These are phyloP conservation scores for Plebejus argus DNA, from an alignment of 2,888 invertebrate species.

Conservation along the genomic window DNA sequence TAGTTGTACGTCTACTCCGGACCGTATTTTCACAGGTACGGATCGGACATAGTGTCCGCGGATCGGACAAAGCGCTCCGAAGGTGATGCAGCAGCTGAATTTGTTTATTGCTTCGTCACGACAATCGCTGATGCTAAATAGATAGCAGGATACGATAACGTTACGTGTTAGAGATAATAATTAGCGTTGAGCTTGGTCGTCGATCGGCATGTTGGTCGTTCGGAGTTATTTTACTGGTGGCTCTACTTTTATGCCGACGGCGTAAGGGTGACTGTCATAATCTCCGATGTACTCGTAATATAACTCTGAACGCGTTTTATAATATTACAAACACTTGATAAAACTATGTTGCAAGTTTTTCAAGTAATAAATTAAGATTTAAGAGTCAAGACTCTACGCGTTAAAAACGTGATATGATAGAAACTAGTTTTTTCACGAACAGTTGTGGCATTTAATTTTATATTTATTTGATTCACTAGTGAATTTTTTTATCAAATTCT, in stretches of 20 bases:
- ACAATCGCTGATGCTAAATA: slow-evolving; percentile 5
- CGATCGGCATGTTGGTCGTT: not conserved
- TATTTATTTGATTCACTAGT: not conserved
- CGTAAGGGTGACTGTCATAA: not conserved
- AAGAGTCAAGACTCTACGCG: not conserved
- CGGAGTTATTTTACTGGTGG: not conserved
- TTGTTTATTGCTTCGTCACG: slow-evolving; percentile 17
- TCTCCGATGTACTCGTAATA: not conserved
- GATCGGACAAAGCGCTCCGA: not conserved
- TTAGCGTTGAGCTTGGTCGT: not conserved
- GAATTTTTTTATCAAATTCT: not conserved
- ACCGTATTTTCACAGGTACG: not conserved
- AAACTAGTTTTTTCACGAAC: not conserved
- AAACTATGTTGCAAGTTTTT: not conserved
- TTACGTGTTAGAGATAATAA: slow-evolving; percentile 25
- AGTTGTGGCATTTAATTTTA: not conserved
- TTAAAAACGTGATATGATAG: not conserved
- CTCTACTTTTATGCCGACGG: too few relatives aligned
- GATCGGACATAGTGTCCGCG: not conserved
- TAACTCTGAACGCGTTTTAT: not conserved
- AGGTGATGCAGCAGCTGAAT: not conserved
- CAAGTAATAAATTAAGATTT: not conserved
- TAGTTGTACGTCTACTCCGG: too few relatives aligned
- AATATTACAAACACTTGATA: not conserved
- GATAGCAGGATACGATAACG: slow-evolving; percentile 4